A percentile compares a stretch with the other conserved stretches of the same genome.
Conservation (phyloP, 2,888 invertebrate genomes). For the Drosophila buzzatii region DNA sequence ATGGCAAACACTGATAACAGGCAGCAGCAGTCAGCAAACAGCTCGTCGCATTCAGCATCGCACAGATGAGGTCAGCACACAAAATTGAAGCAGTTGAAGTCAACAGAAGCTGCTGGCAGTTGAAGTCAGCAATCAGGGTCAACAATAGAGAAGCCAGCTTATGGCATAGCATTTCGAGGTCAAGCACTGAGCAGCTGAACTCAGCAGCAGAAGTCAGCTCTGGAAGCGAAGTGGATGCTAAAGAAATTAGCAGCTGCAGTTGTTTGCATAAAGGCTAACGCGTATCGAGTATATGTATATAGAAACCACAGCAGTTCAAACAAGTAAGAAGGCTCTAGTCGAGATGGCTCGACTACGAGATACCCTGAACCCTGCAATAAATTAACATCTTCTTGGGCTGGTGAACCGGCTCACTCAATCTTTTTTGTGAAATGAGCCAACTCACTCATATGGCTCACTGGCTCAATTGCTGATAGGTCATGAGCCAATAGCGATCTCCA, state of each 20-base stretch:
- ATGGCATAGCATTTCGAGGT: too few species aligned
- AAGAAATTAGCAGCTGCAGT: background rate
- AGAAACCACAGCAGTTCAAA: background rate
- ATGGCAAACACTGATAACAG: constrained; percentile 30
- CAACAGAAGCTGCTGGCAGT: background rate
- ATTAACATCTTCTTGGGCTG: too few species aligned
- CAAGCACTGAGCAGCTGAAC: background rate
- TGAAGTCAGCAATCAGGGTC: background rate
- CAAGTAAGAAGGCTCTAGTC: too few species aligned
- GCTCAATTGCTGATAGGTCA: too few species aligned
- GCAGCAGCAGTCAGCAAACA: background rate
- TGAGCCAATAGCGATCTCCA: too few species aligned
- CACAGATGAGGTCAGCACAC: background rate
- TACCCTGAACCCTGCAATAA: too few species aligned
- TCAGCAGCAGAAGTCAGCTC: background rate
- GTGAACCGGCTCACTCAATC: too few species aligned
- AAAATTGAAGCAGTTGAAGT: background rate
- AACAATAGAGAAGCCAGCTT: background rate
- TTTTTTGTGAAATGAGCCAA: too few species aligned
- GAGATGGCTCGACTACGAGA: too few species aligned
- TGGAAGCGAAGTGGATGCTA: background rate
- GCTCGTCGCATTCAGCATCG: background rate
- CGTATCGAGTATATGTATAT: background rate
- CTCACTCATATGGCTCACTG: too few species aligned
- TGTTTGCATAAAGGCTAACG: background rate